Percentiles rank a stretch among this genome's conserved stretches.
These are phyloP conservation scores for Strongylocentrotus purpuratus DNA, from an alignment of 35 echinoderm and acorn worm genomes.

Conservation along the genomic window DNA sequence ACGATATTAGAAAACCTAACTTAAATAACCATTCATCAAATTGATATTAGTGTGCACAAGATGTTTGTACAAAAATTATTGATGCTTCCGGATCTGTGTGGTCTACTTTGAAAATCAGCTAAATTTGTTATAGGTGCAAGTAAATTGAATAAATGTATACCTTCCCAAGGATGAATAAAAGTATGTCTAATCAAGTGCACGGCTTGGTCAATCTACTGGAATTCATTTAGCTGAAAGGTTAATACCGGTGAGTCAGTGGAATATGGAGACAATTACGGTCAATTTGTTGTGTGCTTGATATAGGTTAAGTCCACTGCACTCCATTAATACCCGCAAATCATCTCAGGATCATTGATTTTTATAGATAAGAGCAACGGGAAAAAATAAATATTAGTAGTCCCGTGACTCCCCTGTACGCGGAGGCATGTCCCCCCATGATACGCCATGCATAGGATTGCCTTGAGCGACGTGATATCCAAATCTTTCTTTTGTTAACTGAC, in stretches of 20 bases:
- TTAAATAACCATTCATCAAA: background rate
- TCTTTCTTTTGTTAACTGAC: background rate
- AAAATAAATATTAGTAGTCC: background rate
- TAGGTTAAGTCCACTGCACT: slow-evolving; percentile 1
- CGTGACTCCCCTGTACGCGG: background rate
- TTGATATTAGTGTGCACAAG: background rate
- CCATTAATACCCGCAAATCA: slow-evolving; percentile 11
- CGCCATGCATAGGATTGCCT: background rate
- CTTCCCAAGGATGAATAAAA: background rate
- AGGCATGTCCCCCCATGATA: background rate
- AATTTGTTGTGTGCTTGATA: background rate
- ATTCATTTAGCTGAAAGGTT: background rate
- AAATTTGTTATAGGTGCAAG: no score
- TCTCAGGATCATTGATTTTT: background rate
- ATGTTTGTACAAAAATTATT: background rate
- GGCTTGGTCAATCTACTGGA: background rate
- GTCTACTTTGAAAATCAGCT: background rate
- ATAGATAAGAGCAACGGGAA: background rate
- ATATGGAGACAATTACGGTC: slow-evolving; percentile 10
- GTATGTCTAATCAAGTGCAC: background rate
- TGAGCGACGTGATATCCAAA: background rate
- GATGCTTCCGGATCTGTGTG: background rate
- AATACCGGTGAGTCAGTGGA: background rate
- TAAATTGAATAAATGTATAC: background rate
- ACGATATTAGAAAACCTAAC: background rate